phyloP scores from a whole-genome alignment of 2,888 invertebrate genomes.

The Scelioninae gen. 1 region DNA sequence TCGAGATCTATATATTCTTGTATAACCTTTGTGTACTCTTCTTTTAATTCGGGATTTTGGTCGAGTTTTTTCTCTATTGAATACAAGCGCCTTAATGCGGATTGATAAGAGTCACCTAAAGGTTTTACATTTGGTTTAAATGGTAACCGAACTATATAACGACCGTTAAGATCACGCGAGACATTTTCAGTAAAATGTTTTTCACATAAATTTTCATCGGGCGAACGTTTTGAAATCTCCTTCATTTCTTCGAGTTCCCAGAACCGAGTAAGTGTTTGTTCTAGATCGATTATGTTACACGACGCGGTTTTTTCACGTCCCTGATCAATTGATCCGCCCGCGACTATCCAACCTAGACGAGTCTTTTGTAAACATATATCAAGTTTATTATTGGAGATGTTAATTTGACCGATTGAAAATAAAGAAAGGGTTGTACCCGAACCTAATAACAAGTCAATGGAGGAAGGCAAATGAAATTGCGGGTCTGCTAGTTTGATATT shows the following conservation, averaged over 20 bases:
- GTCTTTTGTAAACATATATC: slow-evolving; percentile 8
- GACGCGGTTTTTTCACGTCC: no score
- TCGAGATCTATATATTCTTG: slow-evolving; percentile 28
- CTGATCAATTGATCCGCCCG: background rate
- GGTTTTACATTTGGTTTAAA: slow-evolving; percentile 8
- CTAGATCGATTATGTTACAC: no score
- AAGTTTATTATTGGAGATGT: background rate
- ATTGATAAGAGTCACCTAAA: slow-evolving; percentile 7
- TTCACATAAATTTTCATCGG: slow-evolving; percentile 6
- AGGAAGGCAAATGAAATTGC: slow-evolving; percentile 13
- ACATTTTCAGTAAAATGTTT: background rate
- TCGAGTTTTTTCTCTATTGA: slow-evolving; percentile 26
- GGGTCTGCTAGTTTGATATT: slow-evolving; percentile 28
- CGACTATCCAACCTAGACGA: slow-evolving; percentile 8
- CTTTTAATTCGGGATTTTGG: slow-evolving; percentile 11
- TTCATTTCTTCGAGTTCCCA: slow-evolving; percentile 9
- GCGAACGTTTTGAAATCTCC: background rate
- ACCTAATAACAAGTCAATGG: slow-evolving; percentile 14
- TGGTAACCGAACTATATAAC: slow-evolving; percentile 9
- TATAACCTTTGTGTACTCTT: slow-evolving; percentile 4
- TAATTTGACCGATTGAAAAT: slow-evolving; percentile 25
- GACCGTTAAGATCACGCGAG: background rate
- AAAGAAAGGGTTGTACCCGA: slow-evolving; percentile 14
- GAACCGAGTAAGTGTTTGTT: background rate
- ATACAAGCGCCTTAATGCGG: slow-evolving; percentile 20